phyloP scores from a whole-genome alignment of 2,113 vertebrate species.

The Pachypanchax playfairii region DNA sequence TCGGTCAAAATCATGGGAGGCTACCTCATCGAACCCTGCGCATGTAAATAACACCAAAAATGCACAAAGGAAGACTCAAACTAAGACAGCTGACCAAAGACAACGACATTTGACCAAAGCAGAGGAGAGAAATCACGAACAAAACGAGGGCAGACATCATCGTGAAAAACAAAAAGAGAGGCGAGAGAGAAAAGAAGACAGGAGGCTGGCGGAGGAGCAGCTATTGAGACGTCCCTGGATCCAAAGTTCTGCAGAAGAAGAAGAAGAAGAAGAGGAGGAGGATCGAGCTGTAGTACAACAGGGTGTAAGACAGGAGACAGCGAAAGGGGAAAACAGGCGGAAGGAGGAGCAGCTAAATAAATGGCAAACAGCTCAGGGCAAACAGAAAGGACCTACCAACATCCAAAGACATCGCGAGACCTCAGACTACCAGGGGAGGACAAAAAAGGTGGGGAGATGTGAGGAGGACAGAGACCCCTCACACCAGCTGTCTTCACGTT shows the following conservation, averaged over 20 bases:
- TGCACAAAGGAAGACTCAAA: conserved; percentile 51
- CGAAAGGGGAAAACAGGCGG: conserved; percentile 56
- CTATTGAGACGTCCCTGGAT: conserved; percentile 76
- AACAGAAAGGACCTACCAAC: conserved; percentile 40
- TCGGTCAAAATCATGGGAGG: conserved; percentile 55
- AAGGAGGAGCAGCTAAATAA: conserved; percentile 64
- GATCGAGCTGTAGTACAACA: conserved; percentile 70
- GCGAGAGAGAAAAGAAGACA: conserved; percentile 66
- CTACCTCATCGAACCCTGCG: conserved; percentile 16
- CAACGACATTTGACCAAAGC: conserved; percentile 11
- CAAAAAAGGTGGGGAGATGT: conserved; percentile 46
- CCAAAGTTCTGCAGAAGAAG: conserved; percentile 75
- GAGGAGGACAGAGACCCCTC: conserved; percentile 71
- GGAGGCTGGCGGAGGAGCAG: conserved; percentile 83
- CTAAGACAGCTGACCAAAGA: conserved; percentile 55
- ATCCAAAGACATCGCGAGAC: conserved; percentile 13
- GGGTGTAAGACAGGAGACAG: conserved; percentile 68
- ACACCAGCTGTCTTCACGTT: conserved; percentile 73
- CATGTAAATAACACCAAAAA: conserved; percentile 42
- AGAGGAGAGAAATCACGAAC: conserved; percentile 42
- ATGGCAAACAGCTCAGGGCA: conserved; percentile 58
- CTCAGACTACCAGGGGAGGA: conserved; percentile 24
- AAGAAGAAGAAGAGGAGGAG: conserved; percentile 72
- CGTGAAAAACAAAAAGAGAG: conserved; percentile 44
- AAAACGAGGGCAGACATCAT: conserved; percentile 48